These are phyloP conservation scores for Lepidocyrtinus sp. DNA, from an alignment of 2,888 invertebrate genomes.

Conservation along the genomic window DNA sequence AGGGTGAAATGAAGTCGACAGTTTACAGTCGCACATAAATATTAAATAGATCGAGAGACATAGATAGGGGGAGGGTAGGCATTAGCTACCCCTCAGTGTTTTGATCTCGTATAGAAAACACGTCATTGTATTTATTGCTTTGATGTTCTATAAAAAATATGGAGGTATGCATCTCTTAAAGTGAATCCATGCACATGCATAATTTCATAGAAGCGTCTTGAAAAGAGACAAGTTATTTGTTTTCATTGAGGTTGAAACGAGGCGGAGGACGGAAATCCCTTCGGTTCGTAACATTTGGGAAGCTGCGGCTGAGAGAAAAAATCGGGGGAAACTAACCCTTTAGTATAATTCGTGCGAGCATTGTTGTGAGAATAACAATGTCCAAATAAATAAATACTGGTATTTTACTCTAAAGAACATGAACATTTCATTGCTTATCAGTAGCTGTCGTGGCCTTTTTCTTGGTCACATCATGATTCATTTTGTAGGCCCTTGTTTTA, in stretches of 20 bases:
- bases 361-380: slow-evolving; percentile 20
- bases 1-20: slow-evolving; percentile 14
- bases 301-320: background rate
- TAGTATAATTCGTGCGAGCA: too few relatives aligned
- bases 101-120: too few relatives aligned
- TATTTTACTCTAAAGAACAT: background rate
- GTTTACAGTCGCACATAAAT: slow-evolving; percentile 32
- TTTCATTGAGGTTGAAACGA: slow-evolving; percentile 37
- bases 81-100: background rate
- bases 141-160: too few relatives aligned
- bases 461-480: slow-evolving; percentile 33
- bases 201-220: background rate
- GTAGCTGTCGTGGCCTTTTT: slow-evolving; percentile 14
- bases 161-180: slow-evolving; percentile 19
- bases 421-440: slow-evolving; percentile 23
- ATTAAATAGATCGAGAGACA: slow-evolving; percentile 39
- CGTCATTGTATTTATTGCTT: slow-evolving; percentile 24
- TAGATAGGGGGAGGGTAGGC: too few relatives aligned
- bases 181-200: slow-evolving; percentile 23
- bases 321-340: slow-evolving; percentile 4
- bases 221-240: slow-evolving; percentile 48
- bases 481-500: slow-evolving; percentile 16
- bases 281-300: too few relatives aligned
- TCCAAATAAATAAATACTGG: background rate
- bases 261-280: slow-evolving; percentile 21